Evolutionary conservation across 2,888 invertebrate genomes (phyloP).

Genomic region (Drosophila yooni): DNA sequence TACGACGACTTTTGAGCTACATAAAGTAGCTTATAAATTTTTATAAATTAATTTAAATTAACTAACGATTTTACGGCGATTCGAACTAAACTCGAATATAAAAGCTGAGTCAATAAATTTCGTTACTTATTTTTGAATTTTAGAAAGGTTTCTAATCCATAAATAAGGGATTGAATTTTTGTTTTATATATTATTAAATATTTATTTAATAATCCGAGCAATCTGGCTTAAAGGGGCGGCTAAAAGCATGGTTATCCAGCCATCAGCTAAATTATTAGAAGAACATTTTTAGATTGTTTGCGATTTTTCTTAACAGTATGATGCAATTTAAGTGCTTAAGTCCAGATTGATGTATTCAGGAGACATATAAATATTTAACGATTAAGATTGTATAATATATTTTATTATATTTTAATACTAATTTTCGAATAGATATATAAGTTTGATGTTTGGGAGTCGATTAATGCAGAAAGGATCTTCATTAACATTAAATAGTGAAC

Average conservation of each 20-base stretch:
- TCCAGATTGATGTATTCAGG: background rate
- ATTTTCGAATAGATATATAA: background rate
- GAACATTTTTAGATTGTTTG: background rate
- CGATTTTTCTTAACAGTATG: background rate
- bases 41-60: no score
- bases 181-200: background rate
- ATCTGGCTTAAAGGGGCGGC: background rate
- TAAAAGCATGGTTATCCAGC: background rate
- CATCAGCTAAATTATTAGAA: background rate
- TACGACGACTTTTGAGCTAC: constrained; percentile 90
- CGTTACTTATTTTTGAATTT: background rate
- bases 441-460: background rate
- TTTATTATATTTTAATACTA: background rate
- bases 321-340: background rate
- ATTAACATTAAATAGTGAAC: background rate
- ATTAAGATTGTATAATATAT: background rate
- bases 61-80: no score
- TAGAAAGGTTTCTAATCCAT: background rate
- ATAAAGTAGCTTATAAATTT: no score
- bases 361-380: background rate
- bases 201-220: background rate
- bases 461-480: background rate
- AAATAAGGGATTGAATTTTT: background rate
- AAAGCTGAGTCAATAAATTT: background rate
- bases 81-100: no score